Evolutionary conservation across 2,888 invertebrate species (phyloP).

Genomic region (Limnephilus rhombicus): DNA sequence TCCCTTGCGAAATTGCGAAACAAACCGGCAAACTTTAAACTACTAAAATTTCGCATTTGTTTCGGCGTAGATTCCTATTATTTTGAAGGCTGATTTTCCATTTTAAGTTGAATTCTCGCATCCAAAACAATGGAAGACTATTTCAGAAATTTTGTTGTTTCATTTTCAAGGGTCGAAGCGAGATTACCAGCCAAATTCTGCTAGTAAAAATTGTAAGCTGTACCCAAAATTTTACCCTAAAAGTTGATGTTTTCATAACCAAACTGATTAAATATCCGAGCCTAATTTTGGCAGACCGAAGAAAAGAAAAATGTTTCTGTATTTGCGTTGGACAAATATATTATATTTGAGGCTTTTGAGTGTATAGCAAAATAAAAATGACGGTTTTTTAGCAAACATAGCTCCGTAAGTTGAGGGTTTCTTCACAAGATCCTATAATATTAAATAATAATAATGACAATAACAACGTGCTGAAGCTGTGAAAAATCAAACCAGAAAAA

Average conservation of each 20-base stretch:
- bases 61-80: neutral
- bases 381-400: neutral
- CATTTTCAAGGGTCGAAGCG: neutral
- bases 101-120: neutral
- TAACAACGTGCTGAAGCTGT: no score
- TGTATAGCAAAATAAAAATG: neutral
- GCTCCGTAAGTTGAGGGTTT: neutral
- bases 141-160: neutral
- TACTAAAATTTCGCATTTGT: neutral
- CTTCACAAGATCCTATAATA: neutral
- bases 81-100: neutral
- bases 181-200: neutral
- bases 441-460: no score
- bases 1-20: neutral
- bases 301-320: neutral
- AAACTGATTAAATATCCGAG: neutral
- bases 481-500: no score
- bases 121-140: neutral
- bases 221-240: neutral
- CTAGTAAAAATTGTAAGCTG: neutral
- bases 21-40: neutral
- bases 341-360: neutral
- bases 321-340: neutral
- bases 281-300: neutral
- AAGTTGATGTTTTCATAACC: neutral